Base-by-base conservation (phyloP, 1,140 invertebrate genomes). In the Himalopsyche phryganea region DNA sequence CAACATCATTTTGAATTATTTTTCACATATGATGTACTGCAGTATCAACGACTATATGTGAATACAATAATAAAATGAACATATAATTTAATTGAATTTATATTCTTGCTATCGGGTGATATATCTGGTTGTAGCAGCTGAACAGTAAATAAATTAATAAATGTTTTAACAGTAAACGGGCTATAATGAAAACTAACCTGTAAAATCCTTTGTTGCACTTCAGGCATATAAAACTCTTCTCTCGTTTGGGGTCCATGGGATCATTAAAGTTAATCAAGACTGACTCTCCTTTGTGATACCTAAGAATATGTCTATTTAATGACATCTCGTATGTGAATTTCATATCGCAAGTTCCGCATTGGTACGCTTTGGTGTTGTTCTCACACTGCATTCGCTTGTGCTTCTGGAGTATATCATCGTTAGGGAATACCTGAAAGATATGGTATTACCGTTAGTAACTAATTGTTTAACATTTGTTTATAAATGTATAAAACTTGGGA, bases 121-220 rank as follows among this genome's bases (percentile, higher is more conserved):
- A n/a, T n/a, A n/a, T n/a, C n/a, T n/a, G n/a, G n/a, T n/a, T n/a
- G n/a, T n/a, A n/a, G n/a, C n/a, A n/a, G n/a, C n/a, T n/a, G n/a
- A n/a, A n/a, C n/a, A n/a, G n/a, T n/a, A n/a, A n/a, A n/a, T n/a
- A n/a, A n/a, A n/a, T n/a, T n/a, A n/a, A n/a, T n/a, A n/a, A n/a
- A n/a, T n/a, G n/a, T n/a, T n/a, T n/a, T n/a, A n/a, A n/a, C n/a
- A n/a, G n/a, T n/a, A n/a, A n/a, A n/a, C n/a, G n/a, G n/a, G n/a
- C n/a, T n/a, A n/a, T n/a, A n/a, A 46, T 10, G 6, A 42, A 17
- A n/a, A 50, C 71, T 35, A 65, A 77, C 72, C 75, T 76, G 15
- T 69, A 70, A 44, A 81, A 81, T 18, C 65, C 60, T 67, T 78
- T 77, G 7, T 72, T 70, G 50, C 79, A 81, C 1, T 69, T 69